Conservation (phyloP, 2,888 invertebrate species). For the Conomelus anceps region DNA sequence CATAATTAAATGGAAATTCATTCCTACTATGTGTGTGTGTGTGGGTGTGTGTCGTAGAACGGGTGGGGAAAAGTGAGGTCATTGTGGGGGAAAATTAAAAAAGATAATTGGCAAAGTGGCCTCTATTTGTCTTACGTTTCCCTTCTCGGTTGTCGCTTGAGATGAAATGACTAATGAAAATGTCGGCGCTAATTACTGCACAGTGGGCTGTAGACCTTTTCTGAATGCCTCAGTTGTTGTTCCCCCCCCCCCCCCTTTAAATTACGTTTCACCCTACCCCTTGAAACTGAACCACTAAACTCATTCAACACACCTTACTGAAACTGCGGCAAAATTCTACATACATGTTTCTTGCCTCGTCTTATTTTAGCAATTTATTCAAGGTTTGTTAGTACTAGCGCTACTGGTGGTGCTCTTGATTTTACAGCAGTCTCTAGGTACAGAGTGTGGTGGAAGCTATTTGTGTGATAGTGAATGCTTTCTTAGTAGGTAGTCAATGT, state of each 20-base stretch:
- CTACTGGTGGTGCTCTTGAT: too few species aligned
- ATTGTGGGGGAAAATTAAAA: slow-evolving; percentile 4
- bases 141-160: not conserved
- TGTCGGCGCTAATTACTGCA: slow-evolving; percentile 10
- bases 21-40: not conserved
- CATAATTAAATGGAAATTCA: slow-evolving; percentile 15
- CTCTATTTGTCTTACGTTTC: slow-evolving; percentile 15
- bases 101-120: slow-evolving; percentile 19
- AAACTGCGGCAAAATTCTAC: not conserved
- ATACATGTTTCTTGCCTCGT: not conserved
- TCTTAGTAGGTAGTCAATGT: too few species aligned
- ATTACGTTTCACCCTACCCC: too few species aligned
- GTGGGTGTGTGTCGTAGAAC: not conserved
- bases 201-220: not conserved
- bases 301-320: not conserved
- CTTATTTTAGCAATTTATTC: not conserved
- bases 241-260: not conserved
- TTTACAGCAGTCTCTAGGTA: too few species aligned
- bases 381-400: not conserved
- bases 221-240: not conserved
- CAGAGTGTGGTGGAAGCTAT: too few species aligned
- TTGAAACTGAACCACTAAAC: not conserved
- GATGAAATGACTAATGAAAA: slow-evolving; percentile 16
- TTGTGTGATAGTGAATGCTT: too few species aligned
- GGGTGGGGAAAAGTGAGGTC: not conserved